Base-by-base conservation (phyloP, 2,797 vertebrate species). In the Chiloscyllium punctatum region DNA sequence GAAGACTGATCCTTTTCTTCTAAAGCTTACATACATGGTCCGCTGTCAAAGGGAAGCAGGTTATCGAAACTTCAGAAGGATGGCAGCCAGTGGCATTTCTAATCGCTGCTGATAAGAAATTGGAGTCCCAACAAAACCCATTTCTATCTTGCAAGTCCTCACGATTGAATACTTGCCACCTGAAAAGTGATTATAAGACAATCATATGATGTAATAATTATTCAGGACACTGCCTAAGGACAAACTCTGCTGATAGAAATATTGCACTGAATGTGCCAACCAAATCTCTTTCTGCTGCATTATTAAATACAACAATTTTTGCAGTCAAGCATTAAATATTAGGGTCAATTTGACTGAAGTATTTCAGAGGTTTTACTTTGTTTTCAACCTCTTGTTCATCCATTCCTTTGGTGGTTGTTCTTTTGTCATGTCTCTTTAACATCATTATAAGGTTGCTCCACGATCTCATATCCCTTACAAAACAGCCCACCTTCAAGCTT, bases 121-220 rank as follows among this genome's bases (percentile, higher is more conserved):
- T 62, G 37, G 2, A 42, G n/a, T 42, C 57, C 21, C 4, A n/a
- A 53, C n/a, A 69, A 68, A 92, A 92, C 66, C 62, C 42, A 62
- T 69, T 62, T n/a, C 88, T 11, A 21, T 69, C 33, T 92, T 21
- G 68, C 66, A 68, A n/a, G 62, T 92, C 25, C 90, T 33, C 57
- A 66, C 33, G 16, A 91, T 18, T 91, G 57, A 91, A 57, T 57
- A n/a, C 16, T 62, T 91, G 88, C 88, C 90, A 69, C 90, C 66
- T 92, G 66, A 18, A 92, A 69, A 69, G 66, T 68, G 90, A 92
- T 92, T 92, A 92, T 92, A 92, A 92, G 37, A 69, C 66, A 92
- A 69, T 92, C 66, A 69, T 27, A 92, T 92, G 90, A 66, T 23
- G 8, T 37, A 37, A 68, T 69, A 92, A 91, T 69, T 92, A 69